Base-by-base conservation (phyloP, 2,888 invertebrate species). In the Neoaliturus tenellus region DNA sequence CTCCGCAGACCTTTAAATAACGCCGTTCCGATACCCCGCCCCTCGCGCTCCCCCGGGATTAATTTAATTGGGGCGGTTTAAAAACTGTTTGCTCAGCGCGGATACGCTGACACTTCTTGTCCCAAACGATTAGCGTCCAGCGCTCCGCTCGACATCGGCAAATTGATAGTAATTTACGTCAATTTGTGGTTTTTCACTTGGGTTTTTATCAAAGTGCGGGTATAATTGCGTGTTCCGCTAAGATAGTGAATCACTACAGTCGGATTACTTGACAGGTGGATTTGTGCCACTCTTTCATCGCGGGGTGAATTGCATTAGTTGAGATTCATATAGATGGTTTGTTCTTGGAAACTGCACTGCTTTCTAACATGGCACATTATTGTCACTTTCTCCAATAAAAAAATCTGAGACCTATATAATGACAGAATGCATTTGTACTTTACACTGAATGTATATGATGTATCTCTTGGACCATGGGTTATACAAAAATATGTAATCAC, bases 61-160 rank as follows among this genome's bases (percentile, higher is more conserved):
- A 86, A 86, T 86, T 86, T 86, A 86, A 86, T 85, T 85, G 71
- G 85, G 85, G 86, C 85, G 85, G 84, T 84, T 85, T 85, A 85
- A 85, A 86, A 86, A 86, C 86, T 86, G 86, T 86, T 86, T 86
- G 83, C 84, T 83, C 71, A 48, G 81, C 75, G 73, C 33, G 35
- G 83, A 12, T 28, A 28, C 58, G 48, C 48, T 10, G 48, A 48
- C 58, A 28, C 67, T 67, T n/a, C 35, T 33, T 39, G 28, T 35
- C 73, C 12, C 44, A 17, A 23, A 28, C 73, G 17, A 75, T 75
- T 75, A 75, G 39, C n/a, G 41, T 23, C 44, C 44, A 28, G n/a
- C n/a, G n/a, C n/a, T n/a, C n/a, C n/a, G n/a, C n/a, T n/a, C 39
- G 20, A 75, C 71, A n/a, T 75, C 39, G 23, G 73, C 73, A 23